Base-by-base conservation (phyloP, 2,888 invertebrate species). In the Chrysodeixis includens region DNA sequence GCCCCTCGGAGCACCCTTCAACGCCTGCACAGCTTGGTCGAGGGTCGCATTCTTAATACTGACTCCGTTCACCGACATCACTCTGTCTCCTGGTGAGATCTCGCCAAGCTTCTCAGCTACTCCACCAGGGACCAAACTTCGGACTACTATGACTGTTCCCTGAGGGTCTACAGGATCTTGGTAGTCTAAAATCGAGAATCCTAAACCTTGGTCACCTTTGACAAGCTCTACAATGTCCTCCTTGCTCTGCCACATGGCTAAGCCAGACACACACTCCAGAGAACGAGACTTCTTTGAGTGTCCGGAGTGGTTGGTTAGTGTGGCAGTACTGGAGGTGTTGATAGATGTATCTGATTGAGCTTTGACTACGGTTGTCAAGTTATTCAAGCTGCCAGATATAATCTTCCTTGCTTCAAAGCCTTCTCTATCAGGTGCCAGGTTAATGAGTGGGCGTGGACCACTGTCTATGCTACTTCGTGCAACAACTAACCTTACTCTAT, bases 121-220 rank as follows among this genome's bases (percentile, higher is more conserved):
- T 40, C 99, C 99, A 66, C 99, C 99, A 35, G 99, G 99, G 63
- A 99, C 99, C 78, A 99, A 96, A 88, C 99, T 99, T 83, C 99
- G 96, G 82, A 99, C 98, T 74, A 99, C 99, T 92, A 99, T 99
- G 81, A 99, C 99, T 79, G 99, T 99, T 85, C 99, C 98, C 85
- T 97, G 97, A 64, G 98, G 97, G 95, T 99, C 99, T 87, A 99
- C 96, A 49, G 99, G 99, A 95, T 99, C 99, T 96, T 99, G 99
- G 93, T 99, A 99, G 94, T 99, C 99, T 75, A 99, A 96, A 86
- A 99, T 99, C 80, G 99, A 99, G 96, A 99, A 99, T 73, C 99
- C 99, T 71, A 99, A 97, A 59, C 99, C 99, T 84, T 98, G 97
- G 87, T 99, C 99, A 79, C 98, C 98, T 95, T 99, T 99, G 66